Conservation (phyloP, 2,888 invertebrate species). For the Euphydryas editha region DNA sequence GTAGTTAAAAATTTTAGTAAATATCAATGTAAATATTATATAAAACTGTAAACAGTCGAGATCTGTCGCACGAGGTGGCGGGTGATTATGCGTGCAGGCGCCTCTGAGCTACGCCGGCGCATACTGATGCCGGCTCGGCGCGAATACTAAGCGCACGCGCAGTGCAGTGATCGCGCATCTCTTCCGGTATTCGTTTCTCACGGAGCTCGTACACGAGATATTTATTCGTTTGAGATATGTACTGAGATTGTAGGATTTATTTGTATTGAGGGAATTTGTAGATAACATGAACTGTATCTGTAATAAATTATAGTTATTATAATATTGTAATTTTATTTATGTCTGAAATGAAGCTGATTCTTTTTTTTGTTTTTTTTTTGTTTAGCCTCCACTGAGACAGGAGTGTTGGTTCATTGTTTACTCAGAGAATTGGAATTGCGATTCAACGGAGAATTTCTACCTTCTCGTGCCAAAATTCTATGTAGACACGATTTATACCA, state of each 20-base stretch:
- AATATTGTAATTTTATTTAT: too few relatives aligned
- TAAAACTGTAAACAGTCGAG: neutral
- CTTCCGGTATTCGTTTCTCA: slow-evolving; percentile 12
- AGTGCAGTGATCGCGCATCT: neutral
- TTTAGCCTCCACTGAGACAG: too few relatives aligned
- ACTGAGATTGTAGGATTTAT: neutral
- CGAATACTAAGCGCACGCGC: slow-evolving; percentile 5
- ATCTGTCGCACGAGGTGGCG: slow-evolving; percentile 1
- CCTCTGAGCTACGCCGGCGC: slow-evolving; percentile 22
- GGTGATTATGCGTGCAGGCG: slow-evolving; percentile 5
- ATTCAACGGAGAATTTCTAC: too few relatives aligned
- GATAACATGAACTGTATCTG: neutral
- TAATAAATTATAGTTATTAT: neutral
- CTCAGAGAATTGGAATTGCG: too few relatives aligned
- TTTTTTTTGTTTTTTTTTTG: too few relatives aligned
- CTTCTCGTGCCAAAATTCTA: too few relatives aligned
- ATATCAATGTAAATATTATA: too few relatives aligned
- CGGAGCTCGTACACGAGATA: neutral
- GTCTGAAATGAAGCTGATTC: too few relatives aligned
- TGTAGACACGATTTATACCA: too few relatives aligned
- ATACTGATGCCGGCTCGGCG: slow-evolving; percentile 22
- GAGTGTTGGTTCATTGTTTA: too few relatives aligned
- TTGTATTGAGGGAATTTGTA: neutral
- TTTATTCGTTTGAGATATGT: neutral
- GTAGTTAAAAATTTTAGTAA: too few relatives aligned